A percentile compares a stretch with the other conserved stretches of the same genome.
These are phyloP conservation scores for Buathra laborator DNA, from an alignment of 2,888 invertebrate genomes.

Conservation along the genomic window DNA sequence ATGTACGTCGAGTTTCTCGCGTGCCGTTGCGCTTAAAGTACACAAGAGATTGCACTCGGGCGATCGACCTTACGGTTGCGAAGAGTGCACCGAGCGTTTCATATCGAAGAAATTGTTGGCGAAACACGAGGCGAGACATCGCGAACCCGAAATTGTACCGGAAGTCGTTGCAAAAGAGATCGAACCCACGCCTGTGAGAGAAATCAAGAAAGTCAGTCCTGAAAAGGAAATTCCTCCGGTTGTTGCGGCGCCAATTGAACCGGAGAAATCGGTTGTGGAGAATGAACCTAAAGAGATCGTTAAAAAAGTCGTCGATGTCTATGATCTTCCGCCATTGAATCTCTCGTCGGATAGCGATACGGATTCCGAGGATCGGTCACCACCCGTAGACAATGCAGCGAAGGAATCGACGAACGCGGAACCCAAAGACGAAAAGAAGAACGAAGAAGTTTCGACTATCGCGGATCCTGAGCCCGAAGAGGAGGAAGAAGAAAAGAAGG, in stretches of 20 bases:
- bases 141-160: slow-evolving; percentile 80
- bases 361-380: slow-evolving; percentile 86
- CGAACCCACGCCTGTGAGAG: slow-evolving; percentile 59
- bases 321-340: slow-evolving; percentile 92
- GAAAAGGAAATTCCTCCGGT: slow-evolving; percentile 80
- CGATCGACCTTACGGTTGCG: slow-evolving; percentile 91
- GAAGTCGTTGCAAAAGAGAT: slow-evolving; percentile 16
- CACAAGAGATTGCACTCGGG: slow-evolving; percentile 92
- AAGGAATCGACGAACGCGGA: slow-evolving; percentile 40
- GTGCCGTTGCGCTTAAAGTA: slow-evolving; percentile 92
- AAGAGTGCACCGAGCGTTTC: slow-evolving; percentile 92
- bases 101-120: slow-evolving; percentile 92
- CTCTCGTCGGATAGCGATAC: slow-evolving; percentile 93
- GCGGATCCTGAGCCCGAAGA: slow-evolving; percentile 53
- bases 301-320: slow-evolving; percentile 87
- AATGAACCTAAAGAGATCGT: slow-evolving; percentile 69
- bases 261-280: slow-evolving; percentile 70
- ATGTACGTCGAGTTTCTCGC: slow-evolving; percentile 91
- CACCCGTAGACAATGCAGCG: slow-evolving; percentile 60
- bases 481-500: slow-evolving; percentile 84
- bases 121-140: slow-evolving; percentile 90
- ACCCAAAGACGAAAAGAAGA: slow-evolving; percentile 75
- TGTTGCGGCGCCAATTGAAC: slow-evolving; percentile 77
- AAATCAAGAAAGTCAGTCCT: slow-evolving; percentile 70
- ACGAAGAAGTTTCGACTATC: slow-evolving; percentile 76